phyloP scores from a whole-genome alignment of 2,797 vertebrate genomes.

The Sus cebifrons region DNA sequence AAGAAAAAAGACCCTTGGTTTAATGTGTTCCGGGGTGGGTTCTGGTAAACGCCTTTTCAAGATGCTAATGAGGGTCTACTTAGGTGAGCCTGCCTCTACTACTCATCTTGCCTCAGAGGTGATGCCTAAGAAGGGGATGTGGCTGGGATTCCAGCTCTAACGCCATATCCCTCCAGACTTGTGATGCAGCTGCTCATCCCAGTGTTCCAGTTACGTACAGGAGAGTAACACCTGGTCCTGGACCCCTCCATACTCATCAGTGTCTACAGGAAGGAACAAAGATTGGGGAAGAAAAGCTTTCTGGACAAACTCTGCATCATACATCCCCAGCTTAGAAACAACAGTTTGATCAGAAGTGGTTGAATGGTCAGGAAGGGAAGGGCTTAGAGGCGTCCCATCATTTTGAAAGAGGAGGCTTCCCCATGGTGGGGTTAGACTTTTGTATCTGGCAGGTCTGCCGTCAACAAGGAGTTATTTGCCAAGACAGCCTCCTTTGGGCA shows the following conservation, averaged over 20 bases:
- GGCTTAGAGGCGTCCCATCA: neutral
- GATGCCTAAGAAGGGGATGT: neutral
- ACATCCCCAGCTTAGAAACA: neutral
- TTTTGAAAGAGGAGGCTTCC: neutral
- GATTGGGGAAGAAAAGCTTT: neutral
- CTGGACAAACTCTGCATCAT: neutral
- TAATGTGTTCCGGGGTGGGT: neutral
- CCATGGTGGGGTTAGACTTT: neutral
- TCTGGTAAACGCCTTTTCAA: conserved; percentile 36
- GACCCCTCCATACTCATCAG: neutral
- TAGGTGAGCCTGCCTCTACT: neutral
- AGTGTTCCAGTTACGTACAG: neutral
- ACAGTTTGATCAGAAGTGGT: conserved; percentile 6
- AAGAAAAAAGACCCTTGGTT: neutral
- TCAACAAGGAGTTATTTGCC: neutral
- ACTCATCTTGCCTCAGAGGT: conserved; percentile 13
- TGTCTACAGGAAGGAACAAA: neutral
- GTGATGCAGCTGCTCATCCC: neutral
- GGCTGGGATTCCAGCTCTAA: neutral
- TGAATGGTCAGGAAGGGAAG: neutral
- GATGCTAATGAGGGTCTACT: conserved; percentile 23
- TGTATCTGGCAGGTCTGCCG: neutral
- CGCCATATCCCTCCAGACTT: neutral
- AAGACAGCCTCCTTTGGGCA: neutral
- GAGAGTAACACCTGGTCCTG: neutral